Evolutionary conservation across 2,888 invertebrate genomes (phyloP), one percentile per base, ranked within the genome.

Genomic region (Pycnomerus fuliginosus): DNA sequence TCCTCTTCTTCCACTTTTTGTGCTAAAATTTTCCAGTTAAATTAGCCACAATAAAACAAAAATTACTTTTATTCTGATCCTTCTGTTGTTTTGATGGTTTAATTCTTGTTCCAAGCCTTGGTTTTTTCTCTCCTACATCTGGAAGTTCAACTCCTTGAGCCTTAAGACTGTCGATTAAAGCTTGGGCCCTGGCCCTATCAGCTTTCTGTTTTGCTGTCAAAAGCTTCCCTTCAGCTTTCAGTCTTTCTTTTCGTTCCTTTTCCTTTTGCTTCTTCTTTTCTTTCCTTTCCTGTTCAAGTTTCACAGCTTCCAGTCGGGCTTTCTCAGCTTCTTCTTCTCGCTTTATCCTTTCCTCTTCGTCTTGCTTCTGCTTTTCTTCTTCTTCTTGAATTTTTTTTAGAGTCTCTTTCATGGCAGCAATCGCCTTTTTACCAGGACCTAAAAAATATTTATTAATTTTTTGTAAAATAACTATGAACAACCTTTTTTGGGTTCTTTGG

Each of bases 141-240:
- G 90, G 90, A 46, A 92, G 76, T 64, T 86, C 87, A 15, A 90
- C 74, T 44, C 95, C 95, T 73, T 92, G 90, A 4, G 90, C 92
- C 71, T 90, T 92, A 24, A 94, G 75, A 1, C 88, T 86, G 36
- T 94, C 92, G 48, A 97, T 74, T 79, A 94, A 82, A 42, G 90
- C 90, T 69, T 91, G 89, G 3, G 93, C 92, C 54, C 94, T 79
- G 0, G 90, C 88, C 50, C 87, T 83, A 59, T 93, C 93, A 53
- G 89, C 89, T 68, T 92, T 95, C 68, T 99, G 95, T 70, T 95
- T 95, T 0, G 90, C 85, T 1, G 95, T 95, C 44, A 97, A 73
- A 17, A 94, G 76, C 73, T 94, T 97, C 2, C 98, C 98, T 74
- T 97, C 97, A n/a, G 90, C 91, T 71, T 97, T 97, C 57, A 94